Base-by-base conservation (phyloP, 2,888 invertebrate genomes). In the Hirtodrosophila histrioides region DNA sequence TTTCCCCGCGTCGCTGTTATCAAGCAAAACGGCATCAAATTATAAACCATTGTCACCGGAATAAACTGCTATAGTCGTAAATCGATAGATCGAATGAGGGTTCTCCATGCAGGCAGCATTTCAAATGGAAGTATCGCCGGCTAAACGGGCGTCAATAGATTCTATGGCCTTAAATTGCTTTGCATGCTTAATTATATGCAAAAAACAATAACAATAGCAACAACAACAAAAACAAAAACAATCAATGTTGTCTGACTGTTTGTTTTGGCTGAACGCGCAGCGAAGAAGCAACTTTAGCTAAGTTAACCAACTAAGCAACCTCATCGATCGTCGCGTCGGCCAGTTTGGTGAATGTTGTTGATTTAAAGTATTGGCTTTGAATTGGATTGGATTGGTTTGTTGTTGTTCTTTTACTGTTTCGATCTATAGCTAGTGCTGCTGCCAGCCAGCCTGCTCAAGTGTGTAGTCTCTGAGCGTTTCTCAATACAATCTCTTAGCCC, bases 121-220 rank as follows among this genome's bases (percentile, higher is more conserved):
- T 54, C 8, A 71, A 75, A 63, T 75, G 50, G 39, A 53, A 53
- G 36, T 31, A 35, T 10, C 29, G 35, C 35, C 50, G 27, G 54
- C 54, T 11, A 55, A 2, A 45, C 45, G 50, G 54, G 50, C 70
- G 67, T 65, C 63, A 61, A 68, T 63, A 58, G 75, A 64, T 56
- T 46, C 61, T 40, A 24, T 57, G 57, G 46, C 56, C 40, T 69
- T 54, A 70, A 61, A 71, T 76, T 79, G 74, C 61, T 85, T 85
- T 85, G 85, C 87, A 78, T 86, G 71, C 69, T 68, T 86, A 84
- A 86, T 88, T 74, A 74, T 79, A 83, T 82, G 85, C 81, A 80
- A 43, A 80, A 43, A 68, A 63, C 12, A 43, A 23, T 10, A 46
- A 12, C 24, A 55, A 33, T 3, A 61, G 23, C 53, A 70, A 43